Conservation (phyloP, 2,888 invertebrate genomes). For the Epiblema foenella region DNA sequence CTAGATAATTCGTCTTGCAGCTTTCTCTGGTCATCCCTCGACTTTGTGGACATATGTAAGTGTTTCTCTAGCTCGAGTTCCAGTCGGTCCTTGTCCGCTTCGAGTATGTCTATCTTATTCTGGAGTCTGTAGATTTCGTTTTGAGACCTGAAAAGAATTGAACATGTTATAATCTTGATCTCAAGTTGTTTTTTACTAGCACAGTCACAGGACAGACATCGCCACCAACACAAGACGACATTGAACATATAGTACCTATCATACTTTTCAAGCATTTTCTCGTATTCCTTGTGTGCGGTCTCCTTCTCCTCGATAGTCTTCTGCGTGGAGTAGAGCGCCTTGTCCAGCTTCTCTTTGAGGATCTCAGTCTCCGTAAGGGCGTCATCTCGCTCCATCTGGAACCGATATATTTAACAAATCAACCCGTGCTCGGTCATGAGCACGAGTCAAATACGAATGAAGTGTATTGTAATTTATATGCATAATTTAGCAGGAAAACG, state of each 20-base stretch:
- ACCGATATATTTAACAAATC: slow-evolving; percentile 43
- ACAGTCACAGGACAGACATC: slow-evolving; percentile 57
- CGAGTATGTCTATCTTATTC: slow-evolving; percentile 93
- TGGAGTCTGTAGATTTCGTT: slow-evolving; percentile 95
- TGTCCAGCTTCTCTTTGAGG: slow-evolving; percentile 95
- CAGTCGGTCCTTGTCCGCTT: slow-evolving; percentile 94
- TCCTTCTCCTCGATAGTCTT: slow-evolving; percentile 95
- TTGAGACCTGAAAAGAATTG: slow-evolving; percentile 88
- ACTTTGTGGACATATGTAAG: slow-evolving; percentile 90
- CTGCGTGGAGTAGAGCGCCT: slow-evolving; percentile 91
- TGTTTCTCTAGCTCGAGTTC: slow-evolving; percentile 95
- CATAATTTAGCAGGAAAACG: no score
- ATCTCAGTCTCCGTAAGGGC: slow-evolving; percentile 93
- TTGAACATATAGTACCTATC: slow-evolving; percentile 87
- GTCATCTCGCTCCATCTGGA: slow-evolving; percentile 93
- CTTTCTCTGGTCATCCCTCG: slow-evolving; percentile 93
- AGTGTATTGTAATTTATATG: no score
- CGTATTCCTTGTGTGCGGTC: slow-evolving; percentile 94
- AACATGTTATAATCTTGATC: slow-evolving; percentile 15
- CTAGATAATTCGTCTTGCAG: slow-evolving; percentile 94
- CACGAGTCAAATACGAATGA: neutral
- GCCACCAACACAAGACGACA: slow-evolving; percentile 78
- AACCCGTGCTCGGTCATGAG: neutral
- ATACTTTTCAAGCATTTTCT: slow-evolving; percentile 96
- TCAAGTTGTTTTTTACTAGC: slow-evolving; percentile 42